Conservation (phyloP, 2,113 vertebrate genomes). For the Oenanthe melanoleuca region DNA sequence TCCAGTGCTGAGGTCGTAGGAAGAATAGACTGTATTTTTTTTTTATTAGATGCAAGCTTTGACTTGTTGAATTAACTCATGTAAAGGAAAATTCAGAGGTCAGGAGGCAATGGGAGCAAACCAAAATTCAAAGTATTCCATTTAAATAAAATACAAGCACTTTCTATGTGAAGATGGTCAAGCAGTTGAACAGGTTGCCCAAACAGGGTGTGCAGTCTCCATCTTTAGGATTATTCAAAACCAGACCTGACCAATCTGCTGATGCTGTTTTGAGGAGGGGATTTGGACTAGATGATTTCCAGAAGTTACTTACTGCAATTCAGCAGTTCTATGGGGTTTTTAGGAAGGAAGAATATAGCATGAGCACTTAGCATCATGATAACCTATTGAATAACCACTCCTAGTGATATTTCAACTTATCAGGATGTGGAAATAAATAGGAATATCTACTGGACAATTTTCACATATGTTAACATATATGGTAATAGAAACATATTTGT, state of each 20-base stretch:
- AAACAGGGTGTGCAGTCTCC: neutral
- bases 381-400: neutral
- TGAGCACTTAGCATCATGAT: neutral
- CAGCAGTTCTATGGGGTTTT: neutral
- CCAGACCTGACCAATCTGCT: neutral
- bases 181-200: neutral
- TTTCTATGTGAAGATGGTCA: neutral
- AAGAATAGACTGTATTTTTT: neutral
- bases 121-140: neutral
- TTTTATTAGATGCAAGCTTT: neutral
- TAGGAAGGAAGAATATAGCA: neutral
- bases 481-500: neutral
- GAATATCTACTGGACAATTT: neutral
- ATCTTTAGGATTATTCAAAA: neutral
- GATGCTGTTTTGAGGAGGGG: neutral
- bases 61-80: neutral
- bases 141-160: neutral
- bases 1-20: fast-evolving
- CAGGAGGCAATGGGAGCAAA: neutral
- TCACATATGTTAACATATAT: neutral
- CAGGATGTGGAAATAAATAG: neutral
- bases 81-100: neutral
- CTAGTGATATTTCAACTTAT: neutral
- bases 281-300: neutral
- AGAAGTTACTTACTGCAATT: neutral